Evolutionary conservation across 2,113 vertebrate species (phyloP), one percentile per base, ranked within the genome.

Genomic region (Indicator indicator): DNA sequence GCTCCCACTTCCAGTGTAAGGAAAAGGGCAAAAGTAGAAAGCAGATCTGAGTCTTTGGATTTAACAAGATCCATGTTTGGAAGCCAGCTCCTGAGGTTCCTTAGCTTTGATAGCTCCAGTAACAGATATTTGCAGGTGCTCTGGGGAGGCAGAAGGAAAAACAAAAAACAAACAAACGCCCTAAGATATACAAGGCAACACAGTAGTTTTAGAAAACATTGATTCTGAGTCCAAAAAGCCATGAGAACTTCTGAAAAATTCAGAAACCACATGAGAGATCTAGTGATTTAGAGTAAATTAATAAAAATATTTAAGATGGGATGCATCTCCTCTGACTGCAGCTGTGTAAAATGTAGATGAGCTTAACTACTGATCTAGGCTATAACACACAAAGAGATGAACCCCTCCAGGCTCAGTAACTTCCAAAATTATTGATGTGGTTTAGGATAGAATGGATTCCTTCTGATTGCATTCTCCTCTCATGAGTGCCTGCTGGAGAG

Each of bases 101-200:
- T 67, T 67, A 71, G 5, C 36, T 83, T 46, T 48, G 36, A 50
- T 59, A 86, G 26, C 36, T 84, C 27, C n/a, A 74, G 27, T 64
- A 46, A 59, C 2, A 74, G 9, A 32, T 73, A 88, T 54, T 78
- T 88, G 36, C 13, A 8, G 17, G 12, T 60, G 16, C 19, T 84
- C 23, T 63, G 17, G 32, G 27, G n/a, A 71, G 84, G 17, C 2
- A 58, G 67, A 81, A 81, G 76, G 7, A 10, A 27, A 88, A 69
- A 90, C 63, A 30, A 16, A 63, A 52, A 52, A 13, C 0, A 52
- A 52, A 13, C 0, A 6, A 38, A 48, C 59, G 1, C 3, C 1
- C 2, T 28, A 2, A 7, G 0, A 65, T 32, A 76, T 30, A 13
- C 36, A 67, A 74, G 11, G 6, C 73, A 69, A 44, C 5, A 72